These are phyloP conservation scores for Luidia sarsii DNA, from an alignment of 53 echinoderm and acorn worm species.

Conservation along the genomic window DNA sequence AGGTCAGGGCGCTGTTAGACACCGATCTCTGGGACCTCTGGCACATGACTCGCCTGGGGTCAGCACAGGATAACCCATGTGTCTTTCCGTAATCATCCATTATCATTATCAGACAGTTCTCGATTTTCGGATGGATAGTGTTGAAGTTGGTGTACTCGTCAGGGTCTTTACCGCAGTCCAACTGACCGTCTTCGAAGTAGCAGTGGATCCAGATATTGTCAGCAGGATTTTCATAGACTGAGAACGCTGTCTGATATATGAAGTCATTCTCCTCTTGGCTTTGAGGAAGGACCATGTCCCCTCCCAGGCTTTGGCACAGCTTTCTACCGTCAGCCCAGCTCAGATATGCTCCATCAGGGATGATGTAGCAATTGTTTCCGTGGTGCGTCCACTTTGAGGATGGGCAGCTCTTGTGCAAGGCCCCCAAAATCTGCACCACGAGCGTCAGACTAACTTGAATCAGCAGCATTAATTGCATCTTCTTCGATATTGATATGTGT, in stretches of 20 bases:
- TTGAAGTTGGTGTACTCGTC: neutral
- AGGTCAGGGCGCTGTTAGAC: too few species aligned
- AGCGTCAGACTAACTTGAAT: too few species aligned
- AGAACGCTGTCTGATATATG: neutral
- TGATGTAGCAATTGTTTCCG: neutral
- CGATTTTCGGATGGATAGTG: neutral
- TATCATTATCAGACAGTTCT: neutral
- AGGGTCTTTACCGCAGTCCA: neutral
- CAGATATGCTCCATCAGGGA: neutral
- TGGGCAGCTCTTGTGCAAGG: neutral
- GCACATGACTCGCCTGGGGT: too few species aligned
- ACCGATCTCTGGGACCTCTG: too few species aligned
- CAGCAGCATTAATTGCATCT: too few species aligned
- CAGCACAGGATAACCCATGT: too few species aligned
- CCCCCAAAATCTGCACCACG: neutral
- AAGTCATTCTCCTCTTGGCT: conserved; percentile 2
- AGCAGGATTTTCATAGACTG: neutral
- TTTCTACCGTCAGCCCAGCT: neutral
- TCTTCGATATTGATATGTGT: too few species aligned
- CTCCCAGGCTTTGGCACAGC: neutral
- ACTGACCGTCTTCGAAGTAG: neutral
- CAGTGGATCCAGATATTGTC: neutral
- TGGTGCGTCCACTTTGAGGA: neutral
- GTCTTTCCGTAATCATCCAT: too few species aligned
- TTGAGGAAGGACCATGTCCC: neutral